Percentiles rank a stretch among this genome's conserved stretches.
Conservation (phyloP, 2,113 vertebrate genomes). For the Murina feae region DNA sequence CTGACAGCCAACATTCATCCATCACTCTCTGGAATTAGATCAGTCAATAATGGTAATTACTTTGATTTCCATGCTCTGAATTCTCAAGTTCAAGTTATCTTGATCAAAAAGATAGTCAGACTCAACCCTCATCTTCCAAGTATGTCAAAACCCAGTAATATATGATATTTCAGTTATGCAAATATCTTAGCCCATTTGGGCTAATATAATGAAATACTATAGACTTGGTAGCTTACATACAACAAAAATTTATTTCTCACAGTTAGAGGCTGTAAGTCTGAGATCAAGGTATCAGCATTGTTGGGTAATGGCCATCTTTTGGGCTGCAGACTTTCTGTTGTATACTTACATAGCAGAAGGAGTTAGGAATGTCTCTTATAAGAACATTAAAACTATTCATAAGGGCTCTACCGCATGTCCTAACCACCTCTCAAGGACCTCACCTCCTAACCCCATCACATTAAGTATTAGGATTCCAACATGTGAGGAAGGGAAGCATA, state of each 20-base stretch:
- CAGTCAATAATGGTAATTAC: constrained; percentile 10
- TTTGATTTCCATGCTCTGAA: not conserved
- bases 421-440: not conserved
- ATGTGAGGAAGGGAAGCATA: not conserved
- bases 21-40: not conserved
- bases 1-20: not conserved
- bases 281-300: not conserved
- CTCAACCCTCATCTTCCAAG: not conserved
- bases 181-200: not conserved
- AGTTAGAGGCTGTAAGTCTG: not conserved
- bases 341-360: not conserved
- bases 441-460: not conserved
- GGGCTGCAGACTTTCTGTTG: not conserved
- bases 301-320: not conserved
- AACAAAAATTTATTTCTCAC: not conserved
- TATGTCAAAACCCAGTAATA: not conserved
- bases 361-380: not conserved
- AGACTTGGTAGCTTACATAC: not conserved
- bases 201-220: not conserved
- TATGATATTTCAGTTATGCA: not conserved
- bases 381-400: not conserved
- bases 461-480: not conserved
- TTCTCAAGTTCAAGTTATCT: not conserved
- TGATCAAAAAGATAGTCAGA: not conserved
- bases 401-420: not conserved